These are phyloP conservation scores for Mormyrus hasselquistii DNA, from an alignment of 2,797 vertebrate genomes.

Conservation along the genomic window DNA sequence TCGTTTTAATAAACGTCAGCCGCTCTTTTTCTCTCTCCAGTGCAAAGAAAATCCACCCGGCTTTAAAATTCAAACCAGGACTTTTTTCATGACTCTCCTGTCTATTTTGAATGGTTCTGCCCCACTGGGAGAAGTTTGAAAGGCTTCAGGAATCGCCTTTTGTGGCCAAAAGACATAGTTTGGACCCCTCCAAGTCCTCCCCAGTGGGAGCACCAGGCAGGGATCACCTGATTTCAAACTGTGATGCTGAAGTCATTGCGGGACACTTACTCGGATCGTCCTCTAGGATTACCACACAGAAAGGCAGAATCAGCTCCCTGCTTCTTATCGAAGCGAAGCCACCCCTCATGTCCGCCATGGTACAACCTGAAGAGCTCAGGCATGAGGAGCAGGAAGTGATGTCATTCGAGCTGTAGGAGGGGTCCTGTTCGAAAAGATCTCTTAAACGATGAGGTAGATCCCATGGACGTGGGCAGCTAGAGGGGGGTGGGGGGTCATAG, in stretches of 20 bases:
- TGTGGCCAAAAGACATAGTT: not conserved
- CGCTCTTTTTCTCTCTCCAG: not conserved
- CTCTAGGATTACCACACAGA: not conserved
- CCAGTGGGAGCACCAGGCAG: not conserved
- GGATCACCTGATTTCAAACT: not conserved
- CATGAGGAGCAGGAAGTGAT: not conserved
- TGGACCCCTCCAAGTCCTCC: not conserved
- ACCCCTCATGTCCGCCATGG: not conserved
- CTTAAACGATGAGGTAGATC: not conserved
- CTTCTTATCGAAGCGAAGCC: not conserved
- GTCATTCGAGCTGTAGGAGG: not conserved
- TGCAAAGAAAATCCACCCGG: not conserved
- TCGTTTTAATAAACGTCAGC: not conserved
- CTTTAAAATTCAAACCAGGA: slow-evolving; percentile 12
- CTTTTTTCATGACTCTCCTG: not conserved
- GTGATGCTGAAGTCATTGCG: not conserved
- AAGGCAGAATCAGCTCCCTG: not conserved
- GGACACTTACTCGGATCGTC: not conserved
- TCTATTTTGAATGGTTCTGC: not conserved
- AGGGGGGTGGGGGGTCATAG: not conserved
- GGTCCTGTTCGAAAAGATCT: not conserved
- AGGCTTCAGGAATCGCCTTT: not conserved
- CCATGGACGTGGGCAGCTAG: not conserved
- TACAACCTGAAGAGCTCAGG: not conserved
- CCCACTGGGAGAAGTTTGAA: not conserved